Conservation (phyloP, 1,140 invertebrate species). For the Rhopalosiphum padi region DNA sequence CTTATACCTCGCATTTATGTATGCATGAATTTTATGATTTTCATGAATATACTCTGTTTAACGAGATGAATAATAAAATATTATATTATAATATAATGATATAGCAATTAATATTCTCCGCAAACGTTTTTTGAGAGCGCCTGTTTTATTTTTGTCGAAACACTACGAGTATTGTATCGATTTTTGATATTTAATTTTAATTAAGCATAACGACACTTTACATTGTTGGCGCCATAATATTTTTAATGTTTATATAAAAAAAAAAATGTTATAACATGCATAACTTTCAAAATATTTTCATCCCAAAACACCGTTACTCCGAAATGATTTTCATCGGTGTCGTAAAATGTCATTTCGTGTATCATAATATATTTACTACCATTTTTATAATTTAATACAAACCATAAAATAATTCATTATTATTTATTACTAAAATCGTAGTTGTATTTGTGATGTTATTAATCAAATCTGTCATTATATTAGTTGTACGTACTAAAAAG, state of each 20-base stretch:
- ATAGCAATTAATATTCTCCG: neutral
- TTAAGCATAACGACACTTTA: neutral
- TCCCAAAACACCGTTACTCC: neutral
- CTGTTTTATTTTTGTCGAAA: neutral
- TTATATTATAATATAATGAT: neutral
- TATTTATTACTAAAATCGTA: neutral
- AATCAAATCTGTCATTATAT: neutral
- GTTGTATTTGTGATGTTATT: neutral
- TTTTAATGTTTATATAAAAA: neutral
- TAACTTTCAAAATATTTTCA: neutral
- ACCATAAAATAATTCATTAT: neutral
- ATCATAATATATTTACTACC: neutral
- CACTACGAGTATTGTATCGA: neutral
- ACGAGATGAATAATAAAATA: neutral
- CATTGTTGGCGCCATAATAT: neutral
- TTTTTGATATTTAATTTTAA: constrained; percentile 28
- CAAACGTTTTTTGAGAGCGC: neutral
- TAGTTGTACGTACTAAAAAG: neutral
- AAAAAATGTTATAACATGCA: neutral
- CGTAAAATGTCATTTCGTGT: neutral
- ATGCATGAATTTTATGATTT: neutral
- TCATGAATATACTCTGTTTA: neutral
- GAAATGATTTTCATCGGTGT: neutral
- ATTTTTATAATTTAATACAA: neutral
- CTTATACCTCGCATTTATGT: neutral